phyloP scores from a whole-genome alignment of 1,140 invertebrate species.

The Catajapyx aquilonaris region DNA sequence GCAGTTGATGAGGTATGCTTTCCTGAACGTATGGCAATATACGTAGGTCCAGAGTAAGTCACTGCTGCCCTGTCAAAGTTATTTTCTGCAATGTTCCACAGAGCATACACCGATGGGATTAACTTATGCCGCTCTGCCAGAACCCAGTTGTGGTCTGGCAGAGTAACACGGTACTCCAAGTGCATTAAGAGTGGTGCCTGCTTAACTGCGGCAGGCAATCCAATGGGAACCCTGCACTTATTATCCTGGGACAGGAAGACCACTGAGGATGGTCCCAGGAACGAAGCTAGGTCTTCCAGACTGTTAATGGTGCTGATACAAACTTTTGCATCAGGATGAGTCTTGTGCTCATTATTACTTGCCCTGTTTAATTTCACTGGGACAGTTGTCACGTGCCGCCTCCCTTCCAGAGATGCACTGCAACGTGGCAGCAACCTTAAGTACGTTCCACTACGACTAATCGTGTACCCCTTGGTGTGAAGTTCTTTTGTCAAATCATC shows the following conservation, averaged over 20 bases:
- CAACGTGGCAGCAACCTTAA: no score
- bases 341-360: conserved; percentile 6
- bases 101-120: conserved; percentile 11
- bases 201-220: conserved; percentile 12
- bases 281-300: conserved; percentile 9
- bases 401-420: no score
- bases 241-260: conserved; percentile 4
- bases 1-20: no score
- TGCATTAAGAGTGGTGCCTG: conserved; percentile 13
- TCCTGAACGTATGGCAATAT: no score
- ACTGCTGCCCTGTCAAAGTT: conserved; percentile 4
- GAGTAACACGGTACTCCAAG: conserved; percentile 11
- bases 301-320: conserved; percentile 9
- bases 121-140: conserved; percentile 11
- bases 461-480: no score
- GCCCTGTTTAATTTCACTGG: background rate
- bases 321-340: conserved; percentile 11
- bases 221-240: conserved; percentile 12
- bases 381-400: conserved; percentile 1
- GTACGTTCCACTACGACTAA: no score
- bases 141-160: conserved; percentile 14
- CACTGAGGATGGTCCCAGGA: conserved; percentile 11
- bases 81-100: conserved; percentile 8
- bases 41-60: conserved; percentile 9
- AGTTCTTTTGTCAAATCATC: no score